A percentile compares a stretch with the other conserved stretches of the same genome.
Evolutionary conservation across 1,140 invertebrate genomes (phyloP).

Genomic region (Cydia splendana): DNA sequence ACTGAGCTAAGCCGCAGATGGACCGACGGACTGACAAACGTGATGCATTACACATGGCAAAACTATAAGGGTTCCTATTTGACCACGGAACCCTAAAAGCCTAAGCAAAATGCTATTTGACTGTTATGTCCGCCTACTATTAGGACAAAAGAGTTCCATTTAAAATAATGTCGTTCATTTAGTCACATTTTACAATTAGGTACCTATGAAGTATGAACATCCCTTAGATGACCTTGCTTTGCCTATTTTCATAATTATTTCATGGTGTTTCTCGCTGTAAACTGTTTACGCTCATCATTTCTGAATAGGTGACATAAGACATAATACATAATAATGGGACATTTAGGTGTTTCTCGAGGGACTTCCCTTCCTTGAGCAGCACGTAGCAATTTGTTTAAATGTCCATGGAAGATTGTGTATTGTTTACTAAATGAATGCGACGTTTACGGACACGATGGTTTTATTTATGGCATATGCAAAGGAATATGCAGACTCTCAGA

Average conservation of each 20-base stretch:
- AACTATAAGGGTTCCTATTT: too few relatives aligned
- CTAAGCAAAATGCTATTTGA: too few relatives aligned
- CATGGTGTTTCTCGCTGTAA: background rate
- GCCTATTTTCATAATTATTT: background rate
- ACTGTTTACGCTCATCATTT: background rate
- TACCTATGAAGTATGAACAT: too few relatives aligned
- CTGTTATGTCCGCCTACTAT: too few relatives aligned
- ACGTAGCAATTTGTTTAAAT: slow-evolving; percentile 6
- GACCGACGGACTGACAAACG: too few relatives aligned
- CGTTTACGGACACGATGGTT: background rate
- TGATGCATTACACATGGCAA: too few relatives aligned
- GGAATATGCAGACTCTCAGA: background rate
- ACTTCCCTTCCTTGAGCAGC: background rate
- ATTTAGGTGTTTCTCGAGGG: background rate
- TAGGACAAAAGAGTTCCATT: too few relatives aligned
- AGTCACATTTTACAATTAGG: too few relatives aligned
- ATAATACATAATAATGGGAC: background rate
- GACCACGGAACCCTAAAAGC: too few relatives aligned
- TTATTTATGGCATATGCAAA: background rate
- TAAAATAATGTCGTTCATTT: too few relatives aligned
- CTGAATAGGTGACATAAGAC: background rate
- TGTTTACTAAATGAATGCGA: background rate
- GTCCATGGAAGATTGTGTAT: background rate
- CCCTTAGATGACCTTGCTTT: too few relatives aligned
- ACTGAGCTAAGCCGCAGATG: too few relatives aligned